Conservation (phyloP, 2,888 invertebrate genomes). For the Sturmia bella region DNA sequence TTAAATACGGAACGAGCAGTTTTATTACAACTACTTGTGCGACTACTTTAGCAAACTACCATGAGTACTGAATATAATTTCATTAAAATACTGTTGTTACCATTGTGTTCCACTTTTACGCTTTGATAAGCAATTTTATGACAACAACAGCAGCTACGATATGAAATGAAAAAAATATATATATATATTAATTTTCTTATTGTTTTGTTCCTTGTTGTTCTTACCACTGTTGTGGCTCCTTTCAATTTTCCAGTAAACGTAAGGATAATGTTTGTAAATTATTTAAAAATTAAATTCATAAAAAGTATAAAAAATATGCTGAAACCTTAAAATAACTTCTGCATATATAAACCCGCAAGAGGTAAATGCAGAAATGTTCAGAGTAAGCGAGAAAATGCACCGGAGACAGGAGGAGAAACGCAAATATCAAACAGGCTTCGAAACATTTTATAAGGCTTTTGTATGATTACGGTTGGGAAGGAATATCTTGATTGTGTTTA, state of each 20-base stretch:
- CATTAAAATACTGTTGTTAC: conserved; percentile 44
- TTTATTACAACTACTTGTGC: conserved; percentile 30
- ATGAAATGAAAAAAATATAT: too few relatives aligned
- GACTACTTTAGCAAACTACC: conserved; percentile 19
- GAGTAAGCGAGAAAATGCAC: neutral
- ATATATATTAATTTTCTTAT: conserved; percentile 57
- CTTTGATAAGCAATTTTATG: conserved; percentile 62
- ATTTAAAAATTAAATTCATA: conserved; percentile 16
- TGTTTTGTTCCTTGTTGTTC: neutral
- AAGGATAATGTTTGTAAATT: conserved; percentile 43
- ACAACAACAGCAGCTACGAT: conserved; percentile 29
- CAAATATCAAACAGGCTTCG: conserved; percentile 5
- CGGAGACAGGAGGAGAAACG: neutral
- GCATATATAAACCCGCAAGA: neutral
- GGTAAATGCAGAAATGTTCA: conserved; percentile 1
- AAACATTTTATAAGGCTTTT: neutral
- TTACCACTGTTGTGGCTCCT: neutral
- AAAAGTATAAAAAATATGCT: neutral
- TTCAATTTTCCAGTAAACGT: conserved; percentile 18
- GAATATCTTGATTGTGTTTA: neutral
- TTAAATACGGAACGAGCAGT: conserved; percentile 18
- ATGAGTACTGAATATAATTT: conserved; percentile 44
- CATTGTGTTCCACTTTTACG: conserved; percentile 55
- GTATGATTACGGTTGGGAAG: neutral
- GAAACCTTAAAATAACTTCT: conserved; percentile 16